phyloP scores from a whole-genome alignment of 23 tunicate species.

The Oikopleura vanhoeffeni region DNA sequence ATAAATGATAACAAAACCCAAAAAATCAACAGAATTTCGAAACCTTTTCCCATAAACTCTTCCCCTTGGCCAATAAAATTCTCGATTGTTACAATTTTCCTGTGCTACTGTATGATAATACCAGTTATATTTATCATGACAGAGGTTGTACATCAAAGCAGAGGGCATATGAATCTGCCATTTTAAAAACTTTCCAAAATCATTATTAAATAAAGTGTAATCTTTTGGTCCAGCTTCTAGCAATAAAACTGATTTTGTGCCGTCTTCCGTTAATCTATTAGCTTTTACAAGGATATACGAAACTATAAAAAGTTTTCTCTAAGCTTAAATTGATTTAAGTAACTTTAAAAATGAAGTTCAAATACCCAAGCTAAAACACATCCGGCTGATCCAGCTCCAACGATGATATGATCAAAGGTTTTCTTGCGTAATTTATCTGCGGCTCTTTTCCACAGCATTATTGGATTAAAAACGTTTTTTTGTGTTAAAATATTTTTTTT shows the following conservation, averaged over 20 bases:
- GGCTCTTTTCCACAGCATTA: neutral
- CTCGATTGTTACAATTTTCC: constrained; percentile 8
- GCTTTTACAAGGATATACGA: too few relatives aligned
- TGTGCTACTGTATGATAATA: neutral
- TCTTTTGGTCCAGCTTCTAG: constrained; percentile 18
- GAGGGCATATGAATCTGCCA: constrained; percentile 20
- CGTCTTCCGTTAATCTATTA: constrained; percentile 19
- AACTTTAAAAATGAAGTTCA: too few relatives aligned
- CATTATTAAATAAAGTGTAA: neutral
- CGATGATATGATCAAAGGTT: constrained; percentile 16
- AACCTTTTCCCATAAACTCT: too few relatives aligned
- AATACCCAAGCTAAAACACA: constrained; percentile 22
- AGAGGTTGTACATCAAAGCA: neutral
- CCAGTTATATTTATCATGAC: too few relatives aligned
- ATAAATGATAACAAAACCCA: too few relatives aligned
- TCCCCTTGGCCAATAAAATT: too few relatives aligned
- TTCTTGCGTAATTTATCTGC: neutral
- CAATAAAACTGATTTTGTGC: neutral
- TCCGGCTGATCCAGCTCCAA: constrained; percentile 23
- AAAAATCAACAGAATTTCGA: too few relatives aligned
- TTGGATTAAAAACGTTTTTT: too few relatives aligned
- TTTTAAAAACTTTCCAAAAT: neutral
- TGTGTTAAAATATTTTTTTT: too few relatives aligned
- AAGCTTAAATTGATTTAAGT: too few relatives aligned
- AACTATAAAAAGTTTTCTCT: too few relatives aligned